Percentiles rank a stretch among this genome's conserved stretches.
Conservation (phyloP, 2,113 vertebrate species). For the Pleuronectes platessa region DNA sequence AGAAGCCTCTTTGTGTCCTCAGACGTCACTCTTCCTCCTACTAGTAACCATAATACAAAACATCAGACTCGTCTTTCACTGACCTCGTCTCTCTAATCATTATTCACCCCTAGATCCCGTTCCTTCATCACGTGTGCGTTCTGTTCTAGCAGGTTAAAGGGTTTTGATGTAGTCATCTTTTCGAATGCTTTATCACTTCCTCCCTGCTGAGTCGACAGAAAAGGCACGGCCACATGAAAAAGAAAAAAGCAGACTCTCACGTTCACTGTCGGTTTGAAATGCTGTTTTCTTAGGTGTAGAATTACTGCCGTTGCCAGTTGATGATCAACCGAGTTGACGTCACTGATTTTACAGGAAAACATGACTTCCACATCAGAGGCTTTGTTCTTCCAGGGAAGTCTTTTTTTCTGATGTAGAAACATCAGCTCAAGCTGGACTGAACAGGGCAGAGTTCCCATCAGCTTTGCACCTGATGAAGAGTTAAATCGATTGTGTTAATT, state of each 20-base stretch:
- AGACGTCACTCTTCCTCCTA: slow-evolving; percentile 24
- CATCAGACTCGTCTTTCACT: slow-evolving; percentile 39
- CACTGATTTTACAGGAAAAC: slow-evolving; percentile 56
- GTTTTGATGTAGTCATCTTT: slow-evolving; percentile 64
- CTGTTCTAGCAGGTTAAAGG: slow-evolving; percentile 53
- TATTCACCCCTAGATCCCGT: slow-evolving; percentile 4
- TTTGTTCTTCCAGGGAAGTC: slow-evolving; percentile 40
- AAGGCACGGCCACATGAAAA: slow-evolving; percentile 60
- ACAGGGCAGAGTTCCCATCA: not conserved
- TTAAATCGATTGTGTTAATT: too few species aligned
- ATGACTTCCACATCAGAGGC: slow-evolving; percentile 42
- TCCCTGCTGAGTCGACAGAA: slow-evolving; percentile 50
- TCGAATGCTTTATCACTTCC: slow-evolving; percentile 67
- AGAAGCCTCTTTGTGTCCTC: slow-evolving; percentile 1
- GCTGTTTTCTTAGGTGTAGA: slow-evolving; percentile 68
- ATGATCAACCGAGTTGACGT: slow-evolving; percentile 58
- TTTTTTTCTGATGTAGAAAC: slow-evolving; percentile 2
- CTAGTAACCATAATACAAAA: slow-evolving; percentile 36
- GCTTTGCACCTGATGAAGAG: slow-evolving; percentile 9
- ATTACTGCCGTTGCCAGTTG: slow-evolving; percentile 55
- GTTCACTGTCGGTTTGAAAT: slow-evolving; percentile 54
- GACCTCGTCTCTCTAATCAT: slow-evolving; percentile 2
- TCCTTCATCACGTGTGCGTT: slow-evolving; percentile 44
- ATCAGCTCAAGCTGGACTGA: not conserved
- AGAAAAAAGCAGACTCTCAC: slow-evolving; percentile 22